Evolutionary conservation across 2,113 vertebrate species (phyloP).

Genomic region (Ptilorrhoa leucosticta): DNA sequence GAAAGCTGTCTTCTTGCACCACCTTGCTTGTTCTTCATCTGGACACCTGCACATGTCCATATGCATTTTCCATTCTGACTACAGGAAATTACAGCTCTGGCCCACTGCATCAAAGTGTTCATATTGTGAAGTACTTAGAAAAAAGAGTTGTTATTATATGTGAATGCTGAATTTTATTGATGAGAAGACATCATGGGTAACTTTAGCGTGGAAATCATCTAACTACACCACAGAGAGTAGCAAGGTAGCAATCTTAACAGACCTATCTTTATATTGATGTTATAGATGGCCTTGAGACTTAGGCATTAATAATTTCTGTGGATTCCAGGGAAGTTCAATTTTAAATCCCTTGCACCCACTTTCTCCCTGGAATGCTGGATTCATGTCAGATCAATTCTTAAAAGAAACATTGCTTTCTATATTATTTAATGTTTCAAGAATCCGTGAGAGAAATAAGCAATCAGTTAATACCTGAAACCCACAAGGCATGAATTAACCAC

Average conservation of each 20-base stretch:
- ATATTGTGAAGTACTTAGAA: background rate
- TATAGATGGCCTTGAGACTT: background rate
- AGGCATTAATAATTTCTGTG: background rate
- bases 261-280: background rate
- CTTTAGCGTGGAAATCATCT: background rate
- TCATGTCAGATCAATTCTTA: background rate
- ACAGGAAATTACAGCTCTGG: background rate
- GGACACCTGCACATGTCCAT: fast-evolving
- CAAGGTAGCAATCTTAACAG: background rate
- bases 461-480: background rate
- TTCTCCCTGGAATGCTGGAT: background rate
- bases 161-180: background rate
- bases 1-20: background rate
- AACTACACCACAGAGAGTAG: background rate
- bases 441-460: background rate
- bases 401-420: background rate
- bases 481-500: background rate
- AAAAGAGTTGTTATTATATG: background rate
- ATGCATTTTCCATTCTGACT: background rate
- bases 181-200: fast-evolving
- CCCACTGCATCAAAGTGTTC: background rate
- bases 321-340: background rate
- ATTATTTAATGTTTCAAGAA: background rate
- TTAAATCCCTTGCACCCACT: background rate
- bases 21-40: background rate